Conservation (phyloP, 2,888 invertebrate genomes). For the Torymus auratus region DNA sequence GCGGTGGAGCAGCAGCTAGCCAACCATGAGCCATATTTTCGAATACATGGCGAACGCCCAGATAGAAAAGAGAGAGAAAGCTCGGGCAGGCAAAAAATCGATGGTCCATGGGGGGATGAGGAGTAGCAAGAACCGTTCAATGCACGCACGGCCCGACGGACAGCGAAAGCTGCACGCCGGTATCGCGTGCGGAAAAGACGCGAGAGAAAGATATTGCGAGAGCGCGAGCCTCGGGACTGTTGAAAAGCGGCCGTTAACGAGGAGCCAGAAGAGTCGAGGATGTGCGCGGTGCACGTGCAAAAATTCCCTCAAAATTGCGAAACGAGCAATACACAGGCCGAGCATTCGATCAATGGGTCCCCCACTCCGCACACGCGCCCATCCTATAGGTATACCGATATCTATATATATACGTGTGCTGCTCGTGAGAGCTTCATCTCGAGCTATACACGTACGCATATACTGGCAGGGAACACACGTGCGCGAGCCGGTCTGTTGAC, state of each 20-base stretch:
- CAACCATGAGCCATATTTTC: slow-evolving; percentile 23
- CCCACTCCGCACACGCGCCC: neutral
- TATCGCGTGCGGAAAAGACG: too few relatives aligned
- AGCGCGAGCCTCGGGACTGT: neutral
- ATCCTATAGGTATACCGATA: neutral
- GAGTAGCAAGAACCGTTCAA: slow-evolving; percentile 17
- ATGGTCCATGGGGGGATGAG: slow-evolving; percentile 2
- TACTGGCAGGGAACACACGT: neutral
- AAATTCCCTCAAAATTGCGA: slow-evolving; percentile 22
- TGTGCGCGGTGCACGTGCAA: neutral
- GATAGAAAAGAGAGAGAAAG: neutral
- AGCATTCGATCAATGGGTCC: neutral
- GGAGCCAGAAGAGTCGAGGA: neutral
- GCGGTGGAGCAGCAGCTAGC: neutral
- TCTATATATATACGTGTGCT: neutral
- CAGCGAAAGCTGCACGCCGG: too few relatives aligned
- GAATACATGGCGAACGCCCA: neutral
- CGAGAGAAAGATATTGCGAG: too few relatives aligned
- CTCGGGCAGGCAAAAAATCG: slow-evolving; percentile 11
- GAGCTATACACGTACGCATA: neutral
- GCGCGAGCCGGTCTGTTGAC: slow-evolving; percentile 28
- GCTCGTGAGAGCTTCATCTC: neutral
- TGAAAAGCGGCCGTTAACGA: slow-evolving; percentile 42
- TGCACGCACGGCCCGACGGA: neutral
- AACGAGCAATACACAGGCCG: slow-evolving; percentile 3